phyloP scores from a whole-genome alignment of 2,797 vertebrate genomes.

The Myotis vivesi region DNA sequence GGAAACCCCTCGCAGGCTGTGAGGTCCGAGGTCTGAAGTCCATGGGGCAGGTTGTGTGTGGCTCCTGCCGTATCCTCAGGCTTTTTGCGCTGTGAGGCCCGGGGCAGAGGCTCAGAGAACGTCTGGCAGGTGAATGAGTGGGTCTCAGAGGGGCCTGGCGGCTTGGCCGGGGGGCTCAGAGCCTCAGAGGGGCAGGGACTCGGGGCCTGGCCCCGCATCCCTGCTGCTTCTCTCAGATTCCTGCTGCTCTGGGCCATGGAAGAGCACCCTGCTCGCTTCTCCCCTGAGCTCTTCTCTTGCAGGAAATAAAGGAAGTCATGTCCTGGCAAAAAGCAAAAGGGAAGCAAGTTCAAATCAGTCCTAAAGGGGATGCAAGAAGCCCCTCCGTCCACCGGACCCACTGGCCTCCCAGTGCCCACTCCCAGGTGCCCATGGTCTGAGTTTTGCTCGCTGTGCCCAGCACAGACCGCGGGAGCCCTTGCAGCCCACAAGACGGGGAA shows the following conservation, averaged over 20 bases:
- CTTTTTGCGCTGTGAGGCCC: neutral
- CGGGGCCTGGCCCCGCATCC: neutral
- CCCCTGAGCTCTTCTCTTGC: neutral
- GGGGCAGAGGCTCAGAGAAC: neutral
- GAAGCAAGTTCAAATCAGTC: neutral
- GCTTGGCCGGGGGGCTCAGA: too few species aligned
- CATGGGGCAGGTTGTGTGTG: too few species aligned
- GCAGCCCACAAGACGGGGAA: neutral
- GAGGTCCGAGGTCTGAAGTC: too few species aligned
- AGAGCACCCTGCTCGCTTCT: neutral
- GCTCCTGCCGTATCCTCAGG: neutral
- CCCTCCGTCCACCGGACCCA: neutral
- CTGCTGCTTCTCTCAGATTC: neutral
- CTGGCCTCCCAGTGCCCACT: neutral
- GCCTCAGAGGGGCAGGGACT: neutral
- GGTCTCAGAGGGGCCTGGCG: neutral
- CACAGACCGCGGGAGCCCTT: too few species aligned
- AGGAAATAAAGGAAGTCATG: neutral
- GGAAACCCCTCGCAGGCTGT: too few species aligned
- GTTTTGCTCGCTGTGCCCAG: rapidly evolving
- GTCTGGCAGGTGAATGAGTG: neutral
- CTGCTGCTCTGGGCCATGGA: neutral
- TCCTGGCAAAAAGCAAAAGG: neutral
- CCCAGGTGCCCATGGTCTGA: neutral
- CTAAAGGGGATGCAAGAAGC: neutral